Evolutionary conservation across 2,113 vertebrate genomes (phyloP).

Genomic region (Brachyistius frenatus): DNA sequence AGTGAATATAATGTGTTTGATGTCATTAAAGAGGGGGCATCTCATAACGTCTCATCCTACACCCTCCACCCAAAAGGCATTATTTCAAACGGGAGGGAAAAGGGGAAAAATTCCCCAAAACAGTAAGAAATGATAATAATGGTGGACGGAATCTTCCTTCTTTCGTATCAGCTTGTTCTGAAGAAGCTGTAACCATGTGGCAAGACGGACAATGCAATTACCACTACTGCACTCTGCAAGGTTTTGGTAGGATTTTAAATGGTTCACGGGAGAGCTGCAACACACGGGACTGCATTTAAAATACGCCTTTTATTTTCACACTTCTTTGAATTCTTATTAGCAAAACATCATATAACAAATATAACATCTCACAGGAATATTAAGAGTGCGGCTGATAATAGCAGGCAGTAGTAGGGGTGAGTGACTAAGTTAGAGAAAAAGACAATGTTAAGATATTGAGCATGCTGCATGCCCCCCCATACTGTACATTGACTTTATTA

Average conservation of each 20-base stretch:
- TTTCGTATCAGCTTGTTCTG: background rate
- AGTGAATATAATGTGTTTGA: conserved; percentile 3
- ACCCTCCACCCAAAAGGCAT: background rate
- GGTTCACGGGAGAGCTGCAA: conserved; percentile 17
- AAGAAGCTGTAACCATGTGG: background rate
- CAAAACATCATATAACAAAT: conserved; percentile 11
- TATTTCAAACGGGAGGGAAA: background rate
- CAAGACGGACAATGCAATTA: conserved; percentile 6
- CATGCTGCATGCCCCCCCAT: too few species aligned
- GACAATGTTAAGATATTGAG: too few species aligned
- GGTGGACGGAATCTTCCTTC: background rate
- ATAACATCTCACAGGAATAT: background rate
- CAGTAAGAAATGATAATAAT: background rate
- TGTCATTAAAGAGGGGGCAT: background rate
- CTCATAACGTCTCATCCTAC: background rate
- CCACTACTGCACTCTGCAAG: background rate
- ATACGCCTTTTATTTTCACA: conserved; percentile 6
- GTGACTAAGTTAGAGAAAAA: too few species aligned
- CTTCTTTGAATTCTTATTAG: conserved; percentile 8
- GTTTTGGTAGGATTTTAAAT: conserved; percentile 1
- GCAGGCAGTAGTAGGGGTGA: background rate
- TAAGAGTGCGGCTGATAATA: background rate
- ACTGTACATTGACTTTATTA: too few species aligned
- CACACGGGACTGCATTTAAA: conserved; percentile 17
- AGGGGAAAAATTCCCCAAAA: background rate